A percentile compares a stretch with the other conserved stretches of the same genome.
These are phyloP conservation scores for Sphaerodactylus townsendi DNA, from an alignment of 2,113 vertebrate species.

Conservation along the genomic window DNA sequence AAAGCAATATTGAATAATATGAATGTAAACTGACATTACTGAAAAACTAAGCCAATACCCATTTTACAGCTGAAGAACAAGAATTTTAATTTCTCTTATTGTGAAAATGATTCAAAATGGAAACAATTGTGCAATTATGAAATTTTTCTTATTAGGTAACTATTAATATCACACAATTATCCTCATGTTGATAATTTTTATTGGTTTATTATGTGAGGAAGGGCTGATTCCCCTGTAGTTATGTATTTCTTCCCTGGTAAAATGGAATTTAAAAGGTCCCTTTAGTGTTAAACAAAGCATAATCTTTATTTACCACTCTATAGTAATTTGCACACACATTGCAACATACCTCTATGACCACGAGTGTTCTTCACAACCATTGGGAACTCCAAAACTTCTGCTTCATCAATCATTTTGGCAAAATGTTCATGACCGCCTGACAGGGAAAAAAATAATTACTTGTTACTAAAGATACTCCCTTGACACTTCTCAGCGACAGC, in stretches of 20 bases:
- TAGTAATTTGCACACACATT: not conserved
- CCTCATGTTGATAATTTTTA: not conserved
- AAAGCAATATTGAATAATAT: not conserved
- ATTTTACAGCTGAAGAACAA: not conserved
- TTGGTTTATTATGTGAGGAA: not conserved
- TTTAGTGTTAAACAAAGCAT: not conserved
- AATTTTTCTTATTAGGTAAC: not conserved
- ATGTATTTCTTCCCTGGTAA: not conserved
- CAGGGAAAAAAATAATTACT: constrained; percentile 46
- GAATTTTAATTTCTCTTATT: not conserved
- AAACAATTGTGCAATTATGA: not conserved
- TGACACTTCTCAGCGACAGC: not conserved
- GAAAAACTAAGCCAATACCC: not conserved
- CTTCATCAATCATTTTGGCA: constrained; percentile 86
- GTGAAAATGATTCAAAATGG: not conserved
- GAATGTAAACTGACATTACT: not conserved
- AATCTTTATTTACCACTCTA: constrained; percentile 14
- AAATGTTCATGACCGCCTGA: constrained; percentile 85
- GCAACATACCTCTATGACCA: constrained; percentile 80
- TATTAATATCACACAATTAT: not conserved
- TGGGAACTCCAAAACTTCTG: constrained; percentile 83
- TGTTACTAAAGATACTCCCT: too few relatives aligned
- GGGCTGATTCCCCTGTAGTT: not conserved
- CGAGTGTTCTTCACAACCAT: constrained; percentile 86
- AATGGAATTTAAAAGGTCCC: not conserved